A percentile compares a stretch with the other conserved stretches of the same genome.
Conservation (phyloP, 2,888 invertebrate species). For the Mayetiola destructor region DNA sequence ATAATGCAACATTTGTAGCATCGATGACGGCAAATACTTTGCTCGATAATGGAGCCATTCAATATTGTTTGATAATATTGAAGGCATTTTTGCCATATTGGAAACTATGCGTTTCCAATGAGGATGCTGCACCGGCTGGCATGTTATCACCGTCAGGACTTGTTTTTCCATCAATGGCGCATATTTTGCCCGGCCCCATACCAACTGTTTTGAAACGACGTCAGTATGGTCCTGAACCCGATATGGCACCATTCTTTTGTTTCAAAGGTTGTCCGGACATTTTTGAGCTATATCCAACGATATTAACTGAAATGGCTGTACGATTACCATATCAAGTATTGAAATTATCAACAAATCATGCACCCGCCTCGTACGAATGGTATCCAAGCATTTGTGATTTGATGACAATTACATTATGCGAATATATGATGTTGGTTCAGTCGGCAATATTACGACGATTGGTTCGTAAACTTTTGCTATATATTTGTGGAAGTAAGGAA, state of each 20-base stretch:
- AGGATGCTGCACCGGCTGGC: conserved; percentile 26
- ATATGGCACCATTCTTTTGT: conserved; percentile 85
- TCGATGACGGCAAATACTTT: conserved; percentile 55
- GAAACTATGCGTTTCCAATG: conserved; percentile 41
- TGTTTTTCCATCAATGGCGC: conserved; percentile 36
- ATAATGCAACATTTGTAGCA: conserved; percentile 45
- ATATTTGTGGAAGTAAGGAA: conserved; percentile 90
- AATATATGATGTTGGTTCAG: conserved; percentile 89
- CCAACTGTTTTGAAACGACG: conserved; percentile 59
- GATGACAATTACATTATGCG: conserved; percentile 58
- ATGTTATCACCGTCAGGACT: conserved; percentile 14
- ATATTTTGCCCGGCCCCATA: conserved; percentile 35
- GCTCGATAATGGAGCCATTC: conserved; percentile 53
- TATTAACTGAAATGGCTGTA: conserved; percentile 90
- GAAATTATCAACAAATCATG: conserved; percentile 31
- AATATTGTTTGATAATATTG: conserved; percentile 55
- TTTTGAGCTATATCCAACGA: conserved; percentile 83
- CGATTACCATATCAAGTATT: conserved; percentile 82
- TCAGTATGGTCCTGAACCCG: conserved; percentile 67
- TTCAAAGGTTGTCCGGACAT: conserved; percentile 70
- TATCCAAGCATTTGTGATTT: conserved; percentile 53
- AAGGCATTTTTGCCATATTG: conserved; percentile 62
- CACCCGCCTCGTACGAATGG: conserved; percentile 30
- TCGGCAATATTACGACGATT: conserved; percentile 71
- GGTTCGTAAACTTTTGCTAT: conserved; percentile 78